Conservation (phyloP, 2,113 vertebrate genomes). For the Thoracochromis brauschi region DNA sequence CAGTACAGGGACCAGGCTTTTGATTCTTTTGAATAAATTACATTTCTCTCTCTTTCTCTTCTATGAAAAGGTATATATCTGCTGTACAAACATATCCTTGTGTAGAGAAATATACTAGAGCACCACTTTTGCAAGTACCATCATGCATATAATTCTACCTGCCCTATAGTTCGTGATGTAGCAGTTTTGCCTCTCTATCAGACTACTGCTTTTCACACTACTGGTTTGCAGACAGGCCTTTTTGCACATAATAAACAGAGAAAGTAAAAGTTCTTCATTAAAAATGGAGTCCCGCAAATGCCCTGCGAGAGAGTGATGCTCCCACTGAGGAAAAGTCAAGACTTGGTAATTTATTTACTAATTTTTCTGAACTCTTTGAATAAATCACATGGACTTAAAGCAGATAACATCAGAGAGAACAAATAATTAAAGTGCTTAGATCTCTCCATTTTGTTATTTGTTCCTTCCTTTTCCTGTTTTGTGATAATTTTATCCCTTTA, state of each 20-base stretch:
- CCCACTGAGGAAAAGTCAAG: not conserved
- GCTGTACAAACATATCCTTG: not conserved
- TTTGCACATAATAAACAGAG: not conserved
- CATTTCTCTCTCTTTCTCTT: not conserved
- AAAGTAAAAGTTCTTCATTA: not conserved
- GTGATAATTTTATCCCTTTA: not conserved
- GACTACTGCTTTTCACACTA: not conserved
- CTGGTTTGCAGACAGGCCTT: not conserved
- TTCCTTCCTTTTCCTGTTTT: not conserved
- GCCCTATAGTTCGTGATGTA: not conserved
- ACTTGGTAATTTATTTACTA: conserved; percentile 11
- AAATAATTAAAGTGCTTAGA: not conserved
- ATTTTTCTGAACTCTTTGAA: not conserved
- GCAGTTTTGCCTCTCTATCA: not conserved
- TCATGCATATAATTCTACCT: not conserved
- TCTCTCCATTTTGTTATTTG: not conserved
- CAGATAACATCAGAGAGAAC: not conserved
- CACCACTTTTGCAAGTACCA: not conserved
- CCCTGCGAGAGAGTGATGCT: not conserved
- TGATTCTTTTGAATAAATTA: not conserved
- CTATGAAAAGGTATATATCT: not conserved
- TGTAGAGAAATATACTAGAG: not conserved
- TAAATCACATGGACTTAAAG: not conserved
- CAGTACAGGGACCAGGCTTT: not conserved
- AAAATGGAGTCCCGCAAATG: not conserved